Evolutionary conservation across 2,888 invertebrate species (phyloP), one percentile per base, ranked within the genome.

Genomic region (Chalcosyrphus nemorum): DNA sequence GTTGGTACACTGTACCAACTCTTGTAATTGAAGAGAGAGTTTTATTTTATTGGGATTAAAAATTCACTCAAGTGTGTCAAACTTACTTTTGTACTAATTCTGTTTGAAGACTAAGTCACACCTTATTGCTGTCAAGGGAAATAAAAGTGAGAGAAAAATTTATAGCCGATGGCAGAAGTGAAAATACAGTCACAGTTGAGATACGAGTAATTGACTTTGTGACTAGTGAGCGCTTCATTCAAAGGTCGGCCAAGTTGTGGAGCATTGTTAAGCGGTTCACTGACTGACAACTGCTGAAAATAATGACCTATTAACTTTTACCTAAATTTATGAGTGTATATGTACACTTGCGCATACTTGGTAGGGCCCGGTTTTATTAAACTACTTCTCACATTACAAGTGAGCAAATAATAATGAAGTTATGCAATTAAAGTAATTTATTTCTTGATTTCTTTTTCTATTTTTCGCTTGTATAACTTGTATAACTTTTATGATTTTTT

Each of bases 1-100:
- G n/a, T n/a, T n/a, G n/a, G n/a, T n/a, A n/a, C n/a, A n/a, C n/a
- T n/a, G n/a, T n/a, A n/a, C n/a, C n/a, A n/a, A n/a, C n/a, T n/a
- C n/a, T 32, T 15, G 29, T 50, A 17, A 32, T 9, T 41, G 13
- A 52, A 54, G 43, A 35, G 15, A 61, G 61, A n/a, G n/a, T n/a
- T n/a, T 63, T 71, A 45, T 32, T 17, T 63, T 35, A 13, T 38
- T 38, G 38, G 9, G 13, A 59, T 59, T 74, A 29, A n/a, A 54
- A 59, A 74, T 19, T 41, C 74, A 52, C 66, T 80, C 80, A 38
- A 74, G 80, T 80, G 80, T 74, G 74, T 80, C 74, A 27, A 35
- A 61, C 43, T 35, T 54, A 29, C 13, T 57, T 56, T 50, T 59
- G 24, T 19, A 35, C 27, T 38, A 70, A 35, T 32, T 77, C n/a